Evolutionary conservation across 1,140 invertebrate species (phyloP), one percentile per base, ranked within the genome.

Genomic region (Bombus polaris): DNA sequence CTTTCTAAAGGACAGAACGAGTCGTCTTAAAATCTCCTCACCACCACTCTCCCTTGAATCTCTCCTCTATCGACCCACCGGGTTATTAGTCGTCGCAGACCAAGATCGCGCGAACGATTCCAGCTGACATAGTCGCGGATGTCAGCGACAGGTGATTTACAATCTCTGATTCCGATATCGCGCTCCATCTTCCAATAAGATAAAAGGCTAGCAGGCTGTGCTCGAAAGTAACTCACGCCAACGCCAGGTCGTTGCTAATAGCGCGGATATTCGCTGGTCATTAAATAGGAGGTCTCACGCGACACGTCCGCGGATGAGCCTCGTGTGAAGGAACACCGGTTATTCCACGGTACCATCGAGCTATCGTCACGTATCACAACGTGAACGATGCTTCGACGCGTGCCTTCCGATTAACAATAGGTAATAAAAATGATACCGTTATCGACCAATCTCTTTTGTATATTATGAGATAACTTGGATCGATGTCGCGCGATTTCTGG

Each of bases 71-170:
- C 81, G 88, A 89, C 81, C 79, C 57, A 22, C 22, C 57, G 25
- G 10, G 35, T 74, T 75, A 89, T 89, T 89, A 78, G 59, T 65
- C 32, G 25, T 35, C 32, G 2, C 25, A 6, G 47, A 53, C 35
- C 22, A n/a, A 79, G 68, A 89, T 85, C 77, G 44, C 70, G 15
- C 35, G 44, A 62, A 80, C 71, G 35, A 80, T 79, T 37, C 37
- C 71, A 80, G 44, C 79, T 70, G 82, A 18, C n/a, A 53, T 57
- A 22, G 44, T 25, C 81, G 81, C 83, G 88, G 81, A 81, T 90
- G 89, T 32, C 35, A 28, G 53, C 70, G 89, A 90, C 89, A 87
- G 80, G 83, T 84, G 89, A 90, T 90, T 90, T 90, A 86, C 83
- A 78, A 86, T 68, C 62, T 10, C 5, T n/a, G 18, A 32, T 62